phyloP scores from a whole-genome alignment of 2,888 invertebrate species.

The Temnothorax ravouxi region DNA sequence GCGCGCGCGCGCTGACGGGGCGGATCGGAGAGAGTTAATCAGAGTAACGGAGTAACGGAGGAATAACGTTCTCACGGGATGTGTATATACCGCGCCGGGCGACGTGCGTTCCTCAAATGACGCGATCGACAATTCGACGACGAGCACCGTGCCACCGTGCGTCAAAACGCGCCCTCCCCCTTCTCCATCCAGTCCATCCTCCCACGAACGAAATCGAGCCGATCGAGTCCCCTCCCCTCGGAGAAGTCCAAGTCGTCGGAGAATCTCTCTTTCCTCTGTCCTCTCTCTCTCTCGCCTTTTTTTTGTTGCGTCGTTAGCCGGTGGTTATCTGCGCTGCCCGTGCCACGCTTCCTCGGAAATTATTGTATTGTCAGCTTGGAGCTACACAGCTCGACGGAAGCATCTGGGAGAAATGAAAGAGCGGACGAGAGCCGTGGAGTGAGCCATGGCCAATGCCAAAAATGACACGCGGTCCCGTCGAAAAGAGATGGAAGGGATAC shows the following conservation, averaged over 20 bases:
- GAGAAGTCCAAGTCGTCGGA: background rate
- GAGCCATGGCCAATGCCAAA: no score
- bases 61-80: background rate
- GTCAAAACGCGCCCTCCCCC: background rate
- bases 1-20: no score
- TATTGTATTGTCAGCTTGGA: background rate
- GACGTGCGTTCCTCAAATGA: background rate
- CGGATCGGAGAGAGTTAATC: slow-evolving; percentile 5
- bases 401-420: slow-evolving; percentile 74
- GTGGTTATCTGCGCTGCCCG: background rate
- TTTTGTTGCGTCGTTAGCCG: no score
- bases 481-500: no score
- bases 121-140: background rate
- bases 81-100: background rate
- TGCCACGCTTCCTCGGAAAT: background rate
- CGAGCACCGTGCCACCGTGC: background rate
- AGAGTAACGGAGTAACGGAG: slow-evolving; percentile 26
- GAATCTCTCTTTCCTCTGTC: slow-evolving; percentile 39
- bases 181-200: background rate
- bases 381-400: slow-evolving; percentile 35
- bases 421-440: no score
- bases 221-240: background rate
- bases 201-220: slow-evolving; percentile 29
- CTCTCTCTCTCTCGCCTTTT: background rate
- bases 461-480: no score